These are phyloP conservation scores for Pilophorus perplexus DNA, from an alignment of 2,888 invertebrate species.

Conservation along the genomic window DNA sequence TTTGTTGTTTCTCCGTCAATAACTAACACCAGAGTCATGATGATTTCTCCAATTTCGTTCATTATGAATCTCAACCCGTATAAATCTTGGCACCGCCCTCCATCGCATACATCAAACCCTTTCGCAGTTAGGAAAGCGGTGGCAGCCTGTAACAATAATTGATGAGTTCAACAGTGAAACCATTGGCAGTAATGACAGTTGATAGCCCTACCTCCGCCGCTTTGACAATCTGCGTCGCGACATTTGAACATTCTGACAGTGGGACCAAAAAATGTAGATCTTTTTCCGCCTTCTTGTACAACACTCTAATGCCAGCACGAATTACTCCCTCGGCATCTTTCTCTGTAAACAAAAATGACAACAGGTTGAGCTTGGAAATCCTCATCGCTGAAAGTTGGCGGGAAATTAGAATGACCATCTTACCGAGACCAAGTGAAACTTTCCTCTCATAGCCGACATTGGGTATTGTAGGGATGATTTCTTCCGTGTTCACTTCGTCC, in stretches of 20 bases:
- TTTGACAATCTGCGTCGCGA: conserved; percentile 30
- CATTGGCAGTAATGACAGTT: too few species aligned
- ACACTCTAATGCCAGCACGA: conserved; percentile 14
- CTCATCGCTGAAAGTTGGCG: too few species aligned
- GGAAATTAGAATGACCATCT: too few species aligned
- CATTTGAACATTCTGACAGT: conserved; percentile 22
- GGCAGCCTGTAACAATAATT: conserved; percentile 38
- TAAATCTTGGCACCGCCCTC: conserved; percentile 25
- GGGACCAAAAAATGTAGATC: conserved; percentile 16
- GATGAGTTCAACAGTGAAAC: too few species aligned
- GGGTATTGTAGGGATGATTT: conserved; percentile 41
- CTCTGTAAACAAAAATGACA: conserved; percentile 15
- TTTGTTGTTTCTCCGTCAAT: too few species aligned
- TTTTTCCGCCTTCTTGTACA: conserved; percentile 18
- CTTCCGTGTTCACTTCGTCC: conserved; percentile 19
- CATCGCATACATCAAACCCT: conserved; percentile 35
- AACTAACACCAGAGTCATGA: conserved; percentile 37
- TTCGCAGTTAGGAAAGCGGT: conserved; percentile 29
- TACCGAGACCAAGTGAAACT: conserved; percentile 33
- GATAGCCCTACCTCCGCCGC: conserved; percentile 31
- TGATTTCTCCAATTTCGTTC: conserved; percentile 38
- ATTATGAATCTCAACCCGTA: conserved; percentile 37
- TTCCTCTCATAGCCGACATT: conserved; percentile 41
- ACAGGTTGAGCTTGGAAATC: too few species aligned
- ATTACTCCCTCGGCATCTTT: conserved; percentile 22